Base-by-base conservation (phyloP, 1,140 invertebrate species). In the Lepidotrigona ventralis region DNA sequence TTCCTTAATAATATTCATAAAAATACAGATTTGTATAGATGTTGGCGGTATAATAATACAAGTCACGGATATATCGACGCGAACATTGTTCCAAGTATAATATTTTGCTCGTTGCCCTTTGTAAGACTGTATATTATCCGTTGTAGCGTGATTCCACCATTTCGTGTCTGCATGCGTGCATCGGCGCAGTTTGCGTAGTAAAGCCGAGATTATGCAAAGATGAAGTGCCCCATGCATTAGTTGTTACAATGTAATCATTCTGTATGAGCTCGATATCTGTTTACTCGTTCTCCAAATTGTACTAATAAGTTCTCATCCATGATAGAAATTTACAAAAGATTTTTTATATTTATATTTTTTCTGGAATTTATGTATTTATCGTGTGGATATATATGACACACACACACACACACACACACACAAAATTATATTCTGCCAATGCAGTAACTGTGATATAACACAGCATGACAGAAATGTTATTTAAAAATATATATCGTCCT, bases 101-200 rank as follows among this genome's bases (percentile, higher is more conserved):
- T 33, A 68, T 54, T 26, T 54, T 66, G 21, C 21, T 39, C 23
- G 5, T 39, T 39, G 23, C 9, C 0, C 39, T 19, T 33, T 39
- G n/a, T 19, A 14, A 26, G 26, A 64, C 39, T 54, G 21, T 54
- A 46, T 46, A 46, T 46, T 46, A 39, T 78, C 53, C 12, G 21
- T 9, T 6, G 6, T 29, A 68, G 12, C n/a, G 6, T 29, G 46
- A 66, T 68, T 53, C 46, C 56, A 14, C 15, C 33, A n/a, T 70
- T 5, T 14, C 21, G 4, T 33, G 21, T 9, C 12, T 15, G 15
- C 39, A 23, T 79, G 77, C 77, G 77, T 79, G 77, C 76, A 23
- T 23, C 29, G 21, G 14, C 17, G 33, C 77, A 79, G 33, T 71
- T 71, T 33, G 68, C 66, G 68, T 79, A 54, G 60, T 79, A 60